Base-by-base conservation (phyloP, 2,888 invertebrate genomes). In the Drosophila imparisetae region DNA sequence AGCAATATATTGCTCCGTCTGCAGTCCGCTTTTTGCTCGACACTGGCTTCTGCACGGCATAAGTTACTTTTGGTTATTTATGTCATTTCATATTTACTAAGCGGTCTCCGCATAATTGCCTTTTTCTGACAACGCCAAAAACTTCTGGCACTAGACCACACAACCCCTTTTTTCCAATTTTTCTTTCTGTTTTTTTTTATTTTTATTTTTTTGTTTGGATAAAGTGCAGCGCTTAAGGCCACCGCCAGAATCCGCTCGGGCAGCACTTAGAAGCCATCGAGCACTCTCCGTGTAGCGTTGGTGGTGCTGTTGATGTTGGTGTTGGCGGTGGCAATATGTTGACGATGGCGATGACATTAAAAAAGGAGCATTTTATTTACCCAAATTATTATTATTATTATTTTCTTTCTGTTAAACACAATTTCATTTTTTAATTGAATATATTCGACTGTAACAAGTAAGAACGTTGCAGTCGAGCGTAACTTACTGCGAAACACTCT, bases 11-110 rank as follows among this genome's bases (percentile, higher is more conserved):
- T 53, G 32, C 45, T 10, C 24, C 11, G 21, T 15, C 32, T 15
- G 42, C 49, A 34, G 34, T 53, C 15, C 32, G 32, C 10, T 53
- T 34, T 24, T 15, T n/a, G 21, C 15, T 5, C 53, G 32, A 24
- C 53, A 11, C 15, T 4, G 15, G 6, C 18, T n/a, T 32, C 4
- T 59, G 52, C 49, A 48, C 60, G 59, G 63, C 61, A 61, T 66
- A 50, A 42, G 50, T 61, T 75, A 65, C 68, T 80, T 79, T 74
- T 67, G 86, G 83, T 72, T 81, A 88, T 83, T 84, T 86, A 83
- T 86, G 89, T 86, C 81, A 78, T 86, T 86, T 86, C 78, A 74
- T 88, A 84, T 88, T 84, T 84, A 88, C 80, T 80, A 81, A 74
- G 88, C 86, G 83, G 76, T 80, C 81, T 59, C 70, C 67, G 83